Conservation (phyloP, 2,797 vertebrate species). For the Sebastes ruberrimus region DNA sequence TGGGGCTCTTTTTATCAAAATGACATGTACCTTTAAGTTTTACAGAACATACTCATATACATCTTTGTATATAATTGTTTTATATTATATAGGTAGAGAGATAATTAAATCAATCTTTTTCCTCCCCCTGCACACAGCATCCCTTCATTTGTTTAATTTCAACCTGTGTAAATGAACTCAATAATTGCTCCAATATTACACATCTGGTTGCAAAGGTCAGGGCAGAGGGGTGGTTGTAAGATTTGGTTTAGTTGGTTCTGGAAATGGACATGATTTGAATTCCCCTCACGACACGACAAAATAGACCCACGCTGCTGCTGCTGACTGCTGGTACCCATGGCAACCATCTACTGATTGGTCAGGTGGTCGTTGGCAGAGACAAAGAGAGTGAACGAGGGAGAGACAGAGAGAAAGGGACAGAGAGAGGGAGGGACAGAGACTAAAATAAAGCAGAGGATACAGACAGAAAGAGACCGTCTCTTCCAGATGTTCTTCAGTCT, state of each 20-base stretch:
- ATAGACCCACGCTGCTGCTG: slow-evolving; percentile 46
- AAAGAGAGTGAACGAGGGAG: slow-evolving; percentile 4
- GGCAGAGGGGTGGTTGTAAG: background rate
- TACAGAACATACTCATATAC: background rate
- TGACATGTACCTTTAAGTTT: background rate
- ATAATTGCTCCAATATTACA: background rate
- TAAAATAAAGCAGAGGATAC: slow-evolving; percentile 11
- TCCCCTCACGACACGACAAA: slow-evolving; percentile 53
- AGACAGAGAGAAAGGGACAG: background rate
- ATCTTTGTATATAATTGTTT: background rate
- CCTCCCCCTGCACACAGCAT: background rate
- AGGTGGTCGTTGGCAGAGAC: slow-evolving; percentile 50
- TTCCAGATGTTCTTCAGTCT: background rate
- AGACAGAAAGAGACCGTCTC: background rate
- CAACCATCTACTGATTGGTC: slow-evolving; percentile 68
- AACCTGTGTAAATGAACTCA: background rate
- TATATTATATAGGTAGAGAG: background rate
- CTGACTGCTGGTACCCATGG: slow-evolving; percentile 56
- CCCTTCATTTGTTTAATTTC: background rate
- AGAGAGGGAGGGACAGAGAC: background rate
- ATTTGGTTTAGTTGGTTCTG: slow-evolving; percentile 5
- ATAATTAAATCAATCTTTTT: background rate
- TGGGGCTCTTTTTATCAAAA: background rate
- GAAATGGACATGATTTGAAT: slow-evolving; percentile 55
- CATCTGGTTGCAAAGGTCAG: background rate